These are phyloP conservation scores for Valencia hispanica DNA, from an alignment of 2,797 vertebrate species.

Conservation along the genomic window DNA sequence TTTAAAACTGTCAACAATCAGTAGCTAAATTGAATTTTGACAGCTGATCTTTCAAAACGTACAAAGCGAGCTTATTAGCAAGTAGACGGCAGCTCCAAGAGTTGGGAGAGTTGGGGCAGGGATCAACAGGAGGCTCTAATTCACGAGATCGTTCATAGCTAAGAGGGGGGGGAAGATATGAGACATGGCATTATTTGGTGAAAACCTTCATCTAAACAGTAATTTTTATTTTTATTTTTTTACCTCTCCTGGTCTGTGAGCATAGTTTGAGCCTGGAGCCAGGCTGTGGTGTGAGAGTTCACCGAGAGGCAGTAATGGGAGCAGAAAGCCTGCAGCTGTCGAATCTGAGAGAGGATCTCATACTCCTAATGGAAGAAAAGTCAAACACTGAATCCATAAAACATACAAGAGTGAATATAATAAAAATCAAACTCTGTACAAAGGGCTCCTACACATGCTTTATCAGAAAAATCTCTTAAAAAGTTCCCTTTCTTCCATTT, in stretches of 20 bases:
- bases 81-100: constrained; percentile 81
- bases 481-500: background rate
- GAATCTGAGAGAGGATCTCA: constrained; percentile 87
- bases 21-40: background rate
- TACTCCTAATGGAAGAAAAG: constrained; percentile 80
- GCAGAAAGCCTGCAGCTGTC: constrained; percentile 86
- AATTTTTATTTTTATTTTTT: background rate
- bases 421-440: background rate
- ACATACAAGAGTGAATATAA: background rate
- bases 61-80: constrained; percentile 85
- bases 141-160: constrained; percentile 88
- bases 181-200: background rate
- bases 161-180: constrained; percentile 6
- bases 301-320: constrained; percentile 78
- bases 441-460: background rate
- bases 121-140: constrained; percentile 87
- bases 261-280: constrained; percentile 77
- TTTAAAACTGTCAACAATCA: too few relatives aligned
- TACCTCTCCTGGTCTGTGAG: constrained; percentile 91
- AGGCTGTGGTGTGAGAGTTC: constrained; percentile 63
- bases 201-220: background rate
- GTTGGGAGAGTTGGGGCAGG: constrained; percentile 85
- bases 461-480: too few relatives aligned
- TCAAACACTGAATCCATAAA: background rate
- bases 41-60: constrained; percentile 58